Base-by-base conservation (phyloP, 2,888 invertebrate species). In the Drosophila prostipennis region DNA sequence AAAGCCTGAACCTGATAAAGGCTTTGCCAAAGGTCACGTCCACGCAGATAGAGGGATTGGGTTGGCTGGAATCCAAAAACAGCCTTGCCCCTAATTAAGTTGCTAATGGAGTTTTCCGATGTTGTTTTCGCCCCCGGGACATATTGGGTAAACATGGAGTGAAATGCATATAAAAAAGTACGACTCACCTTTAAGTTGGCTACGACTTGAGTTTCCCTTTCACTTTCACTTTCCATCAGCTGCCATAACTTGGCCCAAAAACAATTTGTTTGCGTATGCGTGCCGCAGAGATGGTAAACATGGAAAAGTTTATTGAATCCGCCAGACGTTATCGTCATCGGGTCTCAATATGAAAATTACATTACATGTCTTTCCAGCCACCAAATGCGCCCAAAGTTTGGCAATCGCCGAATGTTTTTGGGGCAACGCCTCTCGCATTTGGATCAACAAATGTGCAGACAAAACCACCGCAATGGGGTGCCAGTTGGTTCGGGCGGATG, bases 281-380 rank as follows among this genome's bases (percentile, higher is more conserved):
- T 70, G 74, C 80, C 83, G 46, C 78, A 76, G 36, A 64, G 70
- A 76, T 68, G 65, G 65, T 56, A 52, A 80, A 77, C 52, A 68
- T 58, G 63, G 39, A 58, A 63, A 85, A 82, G 55, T 76, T 79
- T 73, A 84, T 87, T 72, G 72, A 67, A 75, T 76, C 67, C 72
- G 40, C 32, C 29, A 56, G 65, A 57, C 71, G 69, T 57, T 59
- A 65, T 60, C 73, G 71, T 72, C 65, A 64, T 71, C 72, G 65
- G 69, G 54, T 69, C 72, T 63, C 53, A 40, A 57, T 57, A 51
- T 40, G 53, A 63, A 72, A 76, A 40, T 46, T 59, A 77, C 76
- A 64, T 67, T 67, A 67, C 69, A 67, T 55, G 46, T 67, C 36
- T 40, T 37, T 19, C 56, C 26, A 48, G 40, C 56, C 69, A 48